Evolutionary conservation across 2,797 vertebrate genomes (phyloP), one percentile per base, ranked within the genome.

Genomic region (Merluccius polli): DNA sequence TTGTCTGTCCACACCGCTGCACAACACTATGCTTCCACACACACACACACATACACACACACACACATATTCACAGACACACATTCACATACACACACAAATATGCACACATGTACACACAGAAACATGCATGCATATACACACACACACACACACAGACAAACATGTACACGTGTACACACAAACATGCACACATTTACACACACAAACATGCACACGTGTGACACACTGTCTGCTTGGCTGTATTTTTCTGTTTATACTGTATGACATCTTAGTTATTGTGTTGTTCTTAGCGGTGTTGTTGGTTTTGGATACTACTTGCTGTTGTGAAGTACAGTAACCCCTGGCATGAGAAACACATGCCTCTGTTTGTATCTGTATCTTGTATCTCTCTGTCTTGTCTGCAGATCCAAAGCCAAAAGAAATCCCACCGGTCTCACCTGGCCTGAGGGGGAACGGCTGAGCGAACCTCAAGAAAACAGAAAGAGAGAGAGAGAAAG

Each of bases 121-220:
- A 59, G 24, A 33, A 33, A 33, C 32, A 33, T 7, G 32, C 32
- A 33, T 7, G 32, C 32, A 33, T 33, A 33, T 7, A 33, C 32
- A 33, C 67, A 32, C 30, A 32, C 74, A 75, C 35, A 44, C 67
- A 48, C 15, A 44, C 65, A 69, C 74, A 31, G 33, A 30, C 74
- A 69, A 8, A 27, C 59, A 63, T 10, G 10, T 10, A 59, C 48
- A 59, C 48, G 10, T 10, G 10, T 10, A 59, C 48, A 59, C 8
- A 59, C 48, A 59, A 6, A 59, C 48, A 59, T 11, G 13, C 30
- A 32, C 74, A 75, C 35, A 44, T 35, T 31, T 6, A 44, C 65
- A 69, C 74, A 31, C 33, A 30, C 74, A 69, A 8, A 27, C 59
- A 63, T 10, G 10, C 16, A 59, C 48, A 59, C 48, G 10, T 10